Base-by-base conservation (phyloP, 2,113 vertebrate genomes). In the Scomber japonicus region DNA sequence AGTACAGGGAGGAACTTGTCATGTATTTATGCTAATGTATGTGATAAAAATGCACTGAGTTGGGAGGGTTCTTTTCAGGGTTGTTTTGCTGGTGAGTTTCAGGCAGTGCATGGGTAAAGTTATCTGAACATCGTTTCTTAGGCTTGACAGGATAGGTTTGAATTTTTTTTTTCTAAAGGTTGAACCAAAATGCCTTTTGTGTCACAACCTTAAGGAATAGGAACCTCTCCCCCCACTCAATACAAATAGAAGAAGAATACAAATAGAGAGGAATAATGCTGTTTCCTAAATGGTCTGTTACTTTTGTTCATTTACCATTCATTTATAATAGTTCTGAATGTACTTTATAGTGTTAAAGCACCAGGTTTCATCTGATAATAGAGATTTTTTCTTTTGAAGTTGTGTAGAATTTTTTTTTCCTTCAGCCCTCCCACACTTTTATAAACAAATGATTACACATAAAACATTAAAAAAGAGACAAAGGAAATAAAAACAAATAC, bases 331-430 rank as follows among this genome's bases (percentile, higher is more conserved):
- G 81, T 89, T 92, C 78, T 93, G 90, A 94, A 93, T 91, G 92
- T 93, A 94, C 86, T 94, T 95, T 94, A 95, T 93, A 94, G 87
- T 86, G 86, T 94, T 94, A 95, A 95, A 96, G 95, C 94, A 95
- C 93, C 93, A 89, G 91, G 84, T 93, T 90, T 83, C 71, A 92
- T 93, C 85, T 91, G 74, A 81, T 92, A 84, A 94, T 92, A 94
- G 84, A 92, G 84, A 84, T 72, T 89, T 86, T 75, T 84, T 87
- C 80, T 91, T 90, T 88, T 88, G 75, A 89, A 88, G 83, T 92
- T 91, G 83, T 85, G 90, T 92, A 90, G 89, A 92, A 35, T 35
- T 80, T 92, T 93, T 94, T 94, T 93, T 94, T 95, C 93, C 94
- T 95, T 96, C 93, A 94, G 93, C 94, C 93, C 94, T 94, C 92